phyloP scores from a whole-genome alignment of 2,888 invertebrate species.

The Drosophila phalerata region DNA sequence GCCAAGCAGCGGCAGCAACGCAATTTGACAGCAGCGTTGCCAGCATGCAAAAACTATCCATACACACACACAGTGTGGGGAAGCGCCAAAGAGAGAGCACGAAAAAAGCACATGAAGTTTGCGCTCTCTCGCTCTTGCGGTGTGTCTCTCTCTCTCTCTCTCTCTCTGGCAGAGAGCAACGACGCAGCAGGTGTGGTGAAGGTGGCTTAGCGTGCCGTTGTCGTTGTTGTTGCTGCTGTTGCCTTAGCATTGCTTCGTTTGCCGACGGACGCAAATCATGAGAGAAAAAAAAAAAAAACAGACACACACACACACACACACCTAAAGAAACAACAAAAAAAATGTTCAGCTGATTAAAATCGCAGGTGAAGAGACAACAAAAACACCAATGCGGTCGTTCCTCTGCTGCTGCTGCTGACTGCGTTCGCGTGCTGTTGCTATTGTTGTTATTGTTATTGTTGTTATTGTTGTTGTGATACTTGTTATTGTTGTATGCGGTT shows the following conservation, averaged over 20 bases:
- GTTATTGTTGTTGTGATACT: constrained; percentile 27
- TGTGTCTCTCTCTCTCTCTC: constrained; percentile 2
- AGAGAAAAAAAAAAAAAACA: constrained; percentile 29
- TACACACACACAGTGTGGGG: constrained; percentile 17
- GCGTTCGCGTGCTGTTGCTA: constrained; percentile 46
- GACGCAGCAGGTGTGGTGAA: constrained; percentile 77
- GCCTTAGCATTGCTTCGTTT: constrained; percentile 25
- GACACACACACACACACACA: constrained; percentile 15
- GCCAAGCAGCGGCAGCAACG: constrained; percentile 7
- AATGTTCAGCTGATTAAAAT: constrained; percentile 73
- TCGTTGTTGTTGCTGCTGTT: constrained; percentile 10
- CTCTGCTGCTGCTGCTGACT: constrained; percentile 26
- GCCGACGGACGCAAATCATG: constrained; percentile 19
- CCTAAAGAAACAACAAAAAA: constrained; percentile 10
- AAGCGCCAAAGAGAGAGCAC: constrained; percentile 42
- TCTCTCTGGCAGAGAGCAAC: constrained; percentile 23
- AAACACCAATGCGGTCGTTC: constrained; percentile 17
- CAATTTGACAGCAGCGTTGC: constrained; percentile 55
- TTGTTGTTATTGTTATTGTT: constrained; percentile 16
- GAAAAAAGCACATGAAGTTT: constrained; percentile 22
- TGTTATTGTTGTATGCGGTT: constrained; percentile 47
- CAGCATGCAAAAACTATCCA: constrained; percentile 41
- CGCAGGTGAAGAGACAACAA: constrained; percentile 66
- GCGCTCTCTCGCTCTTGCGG: background rate
- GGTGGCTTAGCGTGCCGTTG: constrained; percentile 47